Evolutionary conservation across 2,113 vertebrate genomes (phyloP), one percentile per base, ranked within the genome.

Genomic region (Chloebia gouldiae): DNA sequence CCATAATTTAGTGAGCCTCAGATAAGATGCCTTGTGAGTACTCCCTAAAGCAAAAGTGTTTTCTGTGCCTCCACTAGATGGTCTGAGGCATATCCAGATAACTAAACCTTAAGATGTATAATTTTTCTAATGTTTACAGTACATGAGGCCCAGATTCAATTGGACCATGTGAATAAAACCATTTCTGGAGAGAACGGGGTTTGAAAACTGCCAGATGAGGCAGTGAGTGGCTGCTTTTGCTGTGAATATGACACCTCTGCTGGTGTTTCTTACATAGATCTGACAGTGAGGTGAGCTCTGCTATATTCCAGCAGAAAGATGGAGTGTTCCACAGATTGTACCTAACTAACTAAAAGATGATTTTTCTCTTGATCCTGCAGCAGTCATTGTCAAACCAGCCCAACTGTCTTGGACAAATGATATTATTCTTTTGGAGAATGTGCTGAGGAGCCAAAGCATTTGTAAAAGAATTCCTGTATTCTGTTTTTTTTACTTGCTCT

Each of bases 41-140:
- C 4, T 86, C 28, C 13, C 13, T 61, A 7, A 40, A 60, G 33
- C 22, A 65, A 1, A 16, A 11, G 10, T 10, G 7, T 8, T 57
- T 64, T 49, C 15, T 37, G 2, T 42, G 27, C 11, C 30, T 80
- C 51, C 57, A 25, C 13, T 37, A 16, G 15, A 17, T 59, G 15
- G 20, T 59, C 39, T 81, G 23, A 81, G 22, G 10, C 11, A 1
- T 15, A 63, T 7, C 5, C 11, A 59, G 64, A 53, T 8, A 80
- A 31, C 0, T 2, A 1, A n/a, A 49, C 15, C 13, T 71, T 50
- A 9, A 22, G 28, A 49, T 4, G 12, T 44, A 19, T 6, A 3
- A 15, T 57, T 83, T 27, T 59, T 21, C 11, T 81, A 13, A 20
- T 33, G 44, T 9, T 69, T 57, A 19, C 6, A 25, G 28, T 8